Conservation (phyloP, 2,888 invertebrate species). For the Hesperia comma region DNA sequence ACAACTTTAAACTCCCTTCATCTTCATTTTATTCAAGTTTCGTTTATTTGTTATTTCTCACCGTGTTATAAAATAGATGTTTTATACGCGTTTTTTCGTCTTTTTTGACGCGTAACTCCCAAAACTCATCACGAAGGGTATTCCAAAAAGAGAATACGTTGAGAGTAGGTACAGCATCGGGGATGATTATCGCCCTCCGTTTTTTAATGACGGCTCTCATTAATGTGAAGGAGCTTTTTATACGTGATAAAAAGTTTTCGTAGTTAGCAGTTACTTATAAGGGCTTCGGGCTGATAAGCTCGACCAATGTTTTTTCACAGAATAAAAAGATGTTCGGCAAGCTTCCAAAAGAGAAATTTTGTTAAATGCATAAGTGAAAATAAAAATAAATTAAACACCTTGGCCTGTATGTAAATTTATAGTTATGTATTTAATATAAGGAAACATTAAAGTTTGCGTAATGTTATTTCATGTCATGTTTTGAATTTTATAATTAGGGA, state of each 20-base stretch:
- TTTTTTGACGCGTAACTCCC: slow-evolving; percentile 54
- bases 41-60: too few relatives aligned
- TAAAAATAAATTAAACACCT: too few relatives aligned
- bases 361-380: not conserved
- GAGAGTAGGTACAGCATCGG: slow-evolving; percentile 50
- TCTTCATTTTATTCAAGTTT: not conserved
- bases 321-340: not conserved
- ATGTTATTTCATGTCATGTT: too few relatives aligned
- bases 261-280: slow-evolving; percentile 33
- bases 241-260: slow-evolving; percentile 28
- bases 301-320: not conserved
- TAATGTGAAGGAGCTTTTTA: slow-evolving; percentile 43
- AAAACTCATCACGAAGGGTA: slow-evolving; percentile 56
- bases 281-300: slow-evolving; percentile 9
- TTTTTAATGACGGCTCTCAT: slow-evolving; percentile 62
- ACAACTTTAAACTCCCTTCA: not conserved
- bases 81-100: slow-evolving; percentile 12
- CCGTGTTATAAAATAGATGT: slow-evolving; percentile 11
- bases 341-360: not conserved
- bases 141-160: slow-evolving; percentile 66
- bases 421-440: too few relatives aligned
- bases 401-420: too few relatives aligned
- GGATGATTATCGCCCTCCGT: slow-evolving; percentile 69
- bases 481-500: too few relatives aligned
- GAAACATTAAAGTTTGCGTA: too few relatives aligned